Evolutionary conservation across 1,140 invertebrate genomes (phyloP).

Genomic region (Ceratoteleas bidentatus): DNA sequence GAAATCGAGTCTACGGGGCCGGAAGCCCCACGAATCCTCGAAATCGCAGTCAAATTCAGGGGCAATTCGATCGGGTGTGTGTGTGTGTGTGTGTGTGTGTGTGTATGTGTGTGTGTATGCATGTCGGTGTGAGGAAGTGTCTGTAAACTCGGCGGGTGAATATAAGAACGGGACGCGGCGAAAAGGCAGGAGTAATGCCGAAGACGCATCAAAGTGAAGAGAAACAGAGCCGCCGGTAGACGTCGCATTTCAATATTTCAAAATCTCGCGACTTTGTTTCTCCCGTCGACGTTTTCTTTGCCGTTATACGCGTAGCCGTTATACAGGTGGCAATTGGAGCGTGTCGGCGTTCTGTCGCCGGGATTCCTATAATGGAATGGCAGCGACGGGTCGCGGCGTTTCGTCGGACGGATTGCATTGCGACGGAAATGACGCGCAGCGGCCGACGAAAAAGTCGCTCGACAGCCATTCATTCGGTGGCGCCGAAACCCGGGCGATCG

Average conservation of each 20-base stretch:
- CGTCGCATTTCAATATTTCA: constrained; percentile 68
- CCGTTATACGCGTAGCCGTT: constrained; percentile 37
- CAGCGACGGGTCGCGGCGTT: constrained; percentile 57
- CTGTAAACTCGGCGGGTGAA: constrained; percentile 29
- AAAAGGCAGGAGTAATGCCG: constrained; percentile 41
- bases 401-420: constrained; percentile 71
- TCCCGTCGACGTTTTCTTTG: constrained; percentile 51
- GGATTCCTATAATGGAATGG: constrained; percentile 63
- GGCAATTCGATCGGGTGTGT: constrained; percentile 60
- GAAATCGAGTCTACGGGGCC: constrained; percentile 52
- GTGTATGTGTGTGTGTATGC: no score
- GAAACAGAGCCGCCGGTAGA: constrained; percentile 51
- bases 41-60: constrained; percentile 61
- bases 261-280: constrained; percentile 62
- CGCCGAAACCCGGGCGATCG: constrained; percentile 6
- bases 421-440: constrained; percentile 65
- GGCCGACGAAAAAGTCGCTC: constrained; percentile 56
- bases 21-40: constrained; percentile 51
- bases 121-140: no score
- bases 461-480: constrained; percentile 23
- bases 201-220: constrained; percentile 57
- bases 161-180: constrained; percentile 28
- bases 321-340: constrained; percentile 64
- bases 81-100: no score
- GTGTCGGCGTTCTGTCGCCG: constrained; percentile 54